phyloP scores from a whole-genome alignment of 2,797 vertebrate genomes.

The Craterocephalus amniculus region DNA sequence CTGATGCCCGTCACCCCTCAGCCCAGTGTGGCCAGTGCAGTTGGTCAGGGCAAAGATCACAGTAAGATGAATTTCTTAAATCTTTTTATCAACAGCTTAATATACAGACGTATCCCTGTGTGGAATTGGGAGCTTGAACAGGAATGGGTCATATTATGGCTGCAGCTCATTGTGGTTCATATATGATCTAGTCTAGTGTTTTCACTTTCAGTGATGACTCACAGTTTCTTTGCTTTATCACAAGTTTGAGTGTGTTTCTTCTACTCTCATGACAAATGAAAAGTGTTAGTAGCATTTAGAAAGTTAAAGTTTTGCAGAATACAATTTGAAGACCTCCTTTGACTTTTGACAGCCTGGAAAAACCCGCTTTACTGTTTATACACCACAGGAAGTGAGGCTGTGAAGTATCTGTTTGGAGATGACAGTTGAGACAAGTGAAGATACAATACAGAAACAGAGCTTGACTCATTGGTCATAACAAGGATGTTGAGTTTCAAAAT shows the following conservation, averaged over 20 bases:
- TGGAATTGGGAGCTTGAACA: neutral
- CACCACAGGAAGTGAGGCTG: slow-evolving; percentile 27
- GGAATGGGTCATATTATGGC: neutral
- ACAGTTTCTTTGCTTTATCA: neutral
- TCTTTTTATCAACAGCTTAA: neutral
- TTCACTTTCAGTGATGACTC: slow-evolving; percentile 7
- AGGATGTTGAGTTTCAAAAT: neutral
- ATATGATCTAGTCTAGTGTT: slow-evolving; percentile 15
- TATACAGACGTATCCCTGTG: neutral
- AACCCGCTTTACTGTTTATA: neutral
- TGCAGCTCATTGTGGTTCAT: neutral
- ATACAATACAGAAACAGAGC: slow-evolving; percentile 15
- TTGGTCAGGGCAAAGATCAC: slow-evolving; percentile 94
- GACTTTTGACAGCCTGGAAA: slow-evolving; percentile 11
- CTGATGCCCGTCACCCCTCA: slow-evolving; percentile 98
- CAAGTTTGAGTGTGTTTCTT: neutral
- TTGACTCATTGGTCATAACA: neutral
- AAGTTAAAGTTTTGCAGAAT: neutral
- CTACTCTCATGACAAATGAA: neutral
- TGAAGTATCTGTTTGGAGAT: slow-evolving; percentile 20
- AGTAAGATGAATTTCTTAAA: slow-evolving; percentile 84
- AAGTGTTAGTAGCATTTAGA: slow-evolving; percentile 3
- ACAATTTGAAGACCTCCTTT: neutral
- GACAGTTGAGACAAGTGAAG: slow-evolving; percentile 13
- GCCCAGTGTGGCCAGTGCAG: slow-evolving; percentile 89